Base-by-base conservation (phyloP, 2,888 invertebrate genomes). In the Mimachlamys varia region DNA sequence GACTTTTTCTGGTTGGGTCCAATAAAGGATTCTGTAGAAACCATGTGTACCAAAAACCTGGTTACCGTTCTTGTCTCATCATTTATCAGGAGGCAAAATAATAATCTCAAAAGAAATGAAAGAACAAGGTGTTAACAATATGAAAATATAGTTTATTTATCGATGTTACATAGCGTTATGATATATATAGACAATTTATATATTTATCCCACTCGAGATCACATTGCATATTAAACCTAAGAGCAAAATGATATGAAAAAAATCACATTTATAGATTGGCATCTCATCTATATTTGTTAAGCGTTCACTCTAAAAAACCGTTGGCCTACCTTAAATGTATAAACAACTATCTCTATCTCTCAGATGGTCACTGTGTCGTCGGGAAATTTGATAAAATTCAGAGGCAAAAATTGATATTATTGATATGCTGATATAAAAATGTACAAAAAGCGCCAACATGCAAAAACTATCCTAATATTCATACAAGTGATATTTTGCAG, bases 101-200 rank as follows among this genome's bases (percentile, higher is more conserved):
- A 58, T 22, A n/a, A n/a, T 0, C 2, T 22, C 19, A 19, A 2
- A n/a, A 22, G 2, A 22, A n/a, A 58, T n/a, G 1, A 76, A 33
- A 76, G 15, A 76, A 33, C 33, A 76, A 33, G 33, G 58, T 76
- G 2, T 7, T 76, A 27, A 27, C 76, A 76, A 76, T 76, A 76
- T 76, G 76, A 76, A 76, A 76, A 76, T 76, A 76, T 76, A 76
- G 33, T 76, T 76, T 76, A 76, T 76, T 76, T 76, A 27, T 76
- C 58, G 76, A 76, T 76, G 33, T 76, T 0, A 33, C 33, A 76
- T 33, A 76, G 76, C 76, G 7, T 76, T 76, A 76, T 27, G 33
- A 13, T 76, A 58, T 3, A 44, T 44, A 58, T 58, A n/a, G 7
- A 58, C 3, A 58, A 58, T 19, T 58, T 17, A 19, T 58, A 22